Base-by-base conservation (phyloP, 2,888 invertebrate species). In the Caenorhabditis afra region DNA sequence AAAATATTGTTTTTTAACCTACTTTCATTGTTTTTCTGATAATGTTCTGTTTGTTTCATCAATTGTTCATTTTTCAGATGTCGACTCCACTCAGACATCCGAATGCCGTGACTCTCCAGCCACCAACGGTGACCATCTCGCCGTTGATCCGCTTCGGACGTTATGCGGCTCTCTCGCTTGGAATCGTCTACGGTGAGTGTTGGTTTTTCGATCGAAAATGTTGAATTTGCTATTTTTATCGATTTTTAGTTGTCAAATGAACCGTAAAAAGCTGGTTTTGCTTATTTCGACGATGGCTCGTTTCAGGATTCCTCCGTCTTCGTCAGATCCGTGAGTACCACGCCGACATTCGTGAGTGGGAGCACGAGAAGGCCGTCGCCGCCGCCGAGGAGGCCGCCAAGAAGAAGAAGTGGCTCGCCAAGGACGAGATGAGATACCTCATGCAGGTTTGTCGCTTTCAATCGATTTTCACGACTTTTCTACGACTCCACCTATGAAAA, bases 321-420 rank as follows among this genome's bases (percentile, higher is more conserved):
- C 86, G 84, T 44, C 84, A 83, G 61, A 86, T 89, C 74, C 84
- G 85, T 53, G 87, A 87, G 73, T 83, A 89, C 70, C 89, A 89
- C 81, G 88, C 89, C 65, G 88, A 89, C 57, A 86, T 89, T 70
- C 84, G 89, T 66, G 87, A 88, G 80, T 89, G 87, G 86, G 86
- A 89, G 59, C 88, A 88, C 83, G 89, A 89, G 83, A 87, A 87
- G 86, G 88, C 87, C 49, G 87, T 88, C 52, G 88, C 81, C 59
- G 84, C 84, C 67, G 87, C 87, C 45, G 81, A 85, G 55, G 88
- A 89, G 71, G 86, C 81, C 23, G 84, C 86, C 77, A 85, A 85
- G 81, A 79, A 86, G 85, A 88, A 88, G 87, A 88, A 88, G 85
- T 88, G 88, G 88, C 78, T 86, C 29, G 86, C 86, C 79, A 88